A percentile compares a stretch with the other conserved stretches of the same genome.
Evolutionary conservation across 2,888 invertebrate genomes (phyloP).

Genomic region (Nipponacmea schrenckii): DNA sequence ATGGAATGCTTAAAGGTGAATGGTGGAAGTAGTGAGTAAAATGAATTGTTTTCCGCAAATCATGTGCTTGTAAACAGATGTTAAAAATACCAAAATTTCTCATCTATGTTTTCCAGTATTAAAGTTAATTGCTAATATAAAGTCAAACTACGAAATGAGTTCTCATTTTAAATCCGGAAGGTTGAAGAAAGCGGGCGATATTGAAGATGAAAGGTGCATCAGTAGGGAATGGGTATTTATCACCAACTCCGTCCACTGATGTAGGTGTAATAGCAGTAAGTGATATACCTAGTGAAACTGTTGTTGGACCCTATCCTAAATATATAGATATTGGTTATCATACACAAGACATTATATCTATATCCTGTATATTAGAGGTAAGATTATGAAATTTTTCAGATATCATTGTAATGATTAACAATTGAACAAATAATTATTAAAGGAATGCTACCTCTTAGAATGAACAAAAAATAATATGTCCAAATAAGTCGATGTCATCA

Average conservation of each 20-base stretch:
- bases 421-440: too few species aligned
- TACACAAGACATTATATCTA: conserved; percentile 23
- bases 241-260: conserved; percentile 14
- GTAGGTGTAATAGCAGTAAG: conserved; percentile 32
- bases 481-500: too few species aligned
- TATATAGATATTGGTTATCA: conserved; percentile 32
- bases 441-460: too few species aligned
- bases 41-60: conserved; percentile 4
- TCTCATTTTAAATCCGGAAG: not conserved
- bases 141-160: not conserved
- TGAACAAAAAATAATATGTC: too few species aligned
- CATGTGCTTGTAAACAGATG: conserved; percentile 1
- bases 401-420: too few species aligned
- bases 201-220: not conserved
- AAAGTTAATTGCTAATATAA: conserved; percentile 2
- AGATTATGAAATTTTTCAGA: conserved; percentile 3
- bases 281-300: conserved; percentile 29
- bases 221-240: not conserved
- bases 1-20: not conserved
- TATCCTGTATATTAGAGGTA: conserved; percentile 31
- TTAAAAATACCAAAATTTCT: not conserved
- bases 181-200: too few species aligned
- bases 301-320: conserved; percentile 36
- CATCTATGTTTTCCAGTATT: not conserved
- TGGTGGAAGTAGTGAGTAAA: not conserved